A percentile compares a stretch with the other conserved stretches of the same genome.
Conservation (phyloP, 2,113 vertebrate genomes). For the Festucalex cinctus region DNA sequence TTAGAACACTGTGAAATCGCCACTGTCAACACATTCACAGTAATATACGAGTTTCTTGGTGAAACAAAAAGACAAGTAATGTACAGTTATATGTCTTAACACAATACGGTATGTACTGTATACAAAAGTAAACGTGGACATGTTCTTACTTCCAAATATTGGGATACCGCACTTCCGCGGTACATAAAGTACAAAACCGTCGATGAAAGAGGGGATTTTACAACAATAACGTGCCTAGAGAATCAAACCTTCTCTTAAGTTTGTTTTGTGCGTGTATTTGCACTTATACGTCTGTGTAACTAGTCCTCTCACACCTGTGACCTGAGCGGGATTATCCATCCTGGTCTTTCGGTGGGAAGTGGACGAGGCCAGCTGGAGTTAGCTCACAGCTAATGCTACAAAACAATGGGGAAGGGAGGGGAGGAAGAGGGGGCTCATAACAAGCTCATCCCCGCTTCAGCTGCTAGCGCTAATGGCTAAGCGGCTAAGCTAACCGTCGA, state of each 20-base stretch:
- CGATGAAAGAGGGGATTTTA: background rate
- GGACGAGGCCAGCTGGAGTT: constrained; percentile 40
- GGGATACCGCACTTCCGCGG: background rate
- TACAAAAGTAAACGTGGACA: background rate
- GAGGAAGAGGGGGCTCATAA: constrained; percentile 36
- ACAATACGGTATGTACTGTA: background rate
- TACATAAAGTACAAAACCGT: background rate
- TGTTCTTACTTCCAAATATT: background rate
- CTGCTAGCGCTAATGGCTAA: constrained; percentile 60
- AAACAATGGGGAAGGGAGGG: constrained; percentile 61
- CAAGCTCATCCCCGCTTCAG: constrained; percentile 59
- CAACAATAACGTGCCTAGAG: background rate
- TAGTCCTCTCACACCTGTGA: constrained; percentile 19
- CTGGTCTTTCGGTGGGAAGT: constrained; percentile 9
- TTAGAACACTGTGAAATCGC: background rate
- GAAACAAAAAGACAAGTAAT: background rate
- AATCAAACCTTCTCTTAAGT: background rate
- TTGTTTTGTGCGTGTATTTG: background rate
- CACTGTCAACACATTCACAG: too few relatives aligned
- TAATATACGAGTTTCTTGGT: background rate
- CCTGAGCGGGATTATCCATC: constrained; percentile 9
- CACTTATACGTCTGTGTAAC: background rate
- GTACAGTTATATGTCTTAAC: background rate
- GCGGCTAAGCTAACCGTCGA: constrained; percentile 38
- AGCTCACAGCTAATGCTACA: constrained; percentile 63